Conservation (phyloP, 2,113 vertebrate genomes). For the Proteles cristata region DNA sequence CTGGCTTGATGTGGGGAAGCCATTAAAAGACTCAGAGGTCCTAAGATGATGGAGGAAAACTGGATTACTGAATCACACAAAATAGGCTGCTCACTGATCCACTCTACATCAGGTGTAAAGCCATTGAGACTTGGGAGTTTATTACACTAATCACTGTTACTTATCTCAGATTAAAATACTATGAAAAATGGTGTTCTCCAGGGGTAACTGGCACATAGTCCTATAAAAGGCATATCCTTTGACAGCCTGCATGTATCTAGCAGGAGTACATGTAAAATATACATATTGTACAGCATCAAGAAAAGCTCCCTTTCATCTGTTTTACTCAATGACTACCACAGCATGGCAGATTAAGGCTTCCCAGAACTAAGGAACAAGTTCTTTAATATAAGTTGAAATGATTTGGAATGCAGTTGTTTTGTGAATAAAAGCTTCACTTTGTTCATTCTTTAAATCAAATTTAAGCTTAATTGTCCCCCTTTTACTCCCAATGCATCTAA, state of each 20-base stretch:
- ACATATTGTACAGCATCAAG: neutral
- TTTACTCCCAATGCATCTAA: neutral
- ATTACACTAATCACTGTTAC: neutral
- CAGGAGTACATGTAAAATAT: neutral
- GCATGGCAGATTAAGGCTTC: neutral
- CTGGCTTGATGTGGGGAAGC: neutral
- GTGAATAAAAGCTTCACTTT: conserved; percentile 21
- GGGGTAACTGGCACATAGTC: neutral
- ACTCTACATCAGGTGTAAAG: neutral
- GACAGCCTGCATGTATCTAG: neutral
- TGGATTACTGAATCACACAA: neutral
- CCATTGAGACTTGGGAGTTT: neutral
- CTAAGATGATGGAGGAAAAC: neutral
- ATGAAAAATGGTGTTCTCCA: neutral
- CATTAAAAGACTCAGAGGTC: neutral
- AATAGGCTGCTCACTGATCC: neutral
- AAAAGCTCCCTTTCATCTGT: neutral
- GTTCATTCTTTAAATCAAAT: conserved; percentile 37
- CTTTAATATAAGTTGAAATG: conserved; percentile 14
- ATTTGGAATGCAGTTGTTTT: neutral
- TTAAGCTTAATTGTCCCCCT: neutral
- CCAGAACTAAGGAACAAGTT: neutral
- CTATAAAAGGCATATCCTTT: neutral
- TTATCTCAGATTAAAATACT: conserved; percentile 4
- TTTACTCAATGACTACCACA: neutral